phyloP scores from a whole-genome alignment of 2,797 vertebrate species.

The Hafferia zeledoni region DNA sequence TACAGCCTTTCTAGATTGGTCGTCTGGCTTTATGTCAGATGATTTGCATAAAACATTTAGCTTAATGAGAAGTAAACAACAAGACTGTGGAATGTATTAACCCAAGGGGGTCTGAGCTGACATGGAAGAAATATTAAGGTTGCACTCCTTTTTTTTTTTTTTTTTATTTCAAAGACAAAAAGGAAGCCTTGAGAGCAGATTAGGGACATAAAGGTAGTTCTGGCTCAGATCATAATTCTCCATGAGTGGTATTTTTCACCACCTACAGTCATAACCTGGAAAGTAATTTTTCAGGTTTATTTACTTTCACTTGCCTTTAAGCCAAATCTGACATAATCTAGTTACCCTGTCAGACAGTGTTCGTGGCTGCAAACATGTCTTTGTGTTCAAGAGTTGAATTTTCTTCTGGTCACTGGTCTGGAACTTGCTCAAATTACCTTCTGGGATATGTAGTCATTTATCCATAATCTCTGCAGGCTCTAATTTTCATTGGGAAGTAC shows the following conservation, averaged over 20 bases:
- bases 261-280: conserved; percentile 36
- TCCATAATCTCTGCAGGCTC: conserved; percentile 38
- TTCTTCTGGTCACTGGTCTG: conserved; percentile 52
- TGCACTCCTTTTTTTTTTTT: background rate
- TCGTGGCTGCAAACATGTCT: conserved; percentile 23
- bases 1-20: conserved; percentile 79
- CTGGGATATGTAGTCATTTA: conserved; percentile 43
- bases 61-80: conserved; percentile 82
- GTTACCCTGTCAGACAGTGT: conserved; percentile 59
- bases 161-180: conserved; percentile 49
- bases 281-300: conserved; percentile 70
- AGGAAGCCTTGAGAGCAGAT: conserved; percentile 55
- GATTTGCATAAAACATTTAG: conserved; percentile 83
- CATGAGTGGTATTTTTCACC: conserved; percentile 47
- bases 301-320: conserved; percentile 69
- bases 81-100: conserved; percentile 72
- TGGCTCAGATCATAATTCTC: conserved; percentile 57
- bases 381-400: conserved; percentile 38
- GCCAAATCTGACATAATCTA: conserved; percentile 70
- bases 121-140: conserved; percentile 72
- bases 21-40: conserved; percentile 79
- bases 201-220: conserved; percentile 48
- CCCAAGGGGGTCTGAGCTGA: conserved; percentile 72
- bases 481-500: conserved; percentile 10
- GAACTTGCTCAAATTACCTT: conserved; percentile 47